Evolutionary conservation across 1,140 invertebrate genomes (phyloP), one percentile per base, ranked within the genome.

Genomic region (Armadillidium nasatum): DNA sequence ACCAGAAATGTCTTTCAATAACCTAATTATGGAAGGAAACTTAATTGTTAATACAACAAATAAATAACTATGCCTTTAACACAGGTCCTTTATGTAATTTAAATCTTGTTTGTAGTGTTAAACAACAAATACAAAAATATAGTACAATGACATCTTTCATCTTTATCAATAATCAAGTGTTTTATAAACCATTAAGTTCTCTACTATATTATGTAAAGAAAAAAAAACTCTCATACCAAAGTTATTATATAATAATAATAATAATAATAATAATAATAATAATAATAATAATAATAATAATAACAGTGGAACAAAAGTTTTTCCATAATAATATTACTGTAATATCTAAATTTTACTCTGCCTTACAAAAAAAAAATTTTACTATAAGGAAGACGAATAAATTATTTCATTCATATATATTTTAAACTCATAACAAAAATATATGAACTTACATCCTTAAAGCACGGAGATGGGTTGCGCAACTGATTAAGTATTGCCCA

Each of bases 401-500:
- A n/a, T n/a, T n/a, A n/a, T n/a, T n/a, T n/a, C n/a, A n/a, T n/a
- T n/a, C n/a, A n/a, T n/a, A n/a, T n/a, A n/a, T 33, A 33, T 33
- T 33, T 33, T 6, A 33, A 33, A 33, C 33, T 33, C 33, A 3
- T 33, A 15, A 43, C 21, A 43, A 43, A 72, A 43, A 43, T 23
- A n/a, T 6, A 19, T 7, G 71, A 19, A 11, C 7, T n/a, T 75
- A 94, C 93, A 86, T 95, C 93, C 86, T 92, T 93, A 83, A 98
- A 97, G 86, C 94, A 96, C n/a, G 92, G 90, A 81, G 93, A 92
- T 3, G 95, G 94, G 86, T 94, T 94, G 78, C 90, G 86, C 78
- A 97, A 89, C 84, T 96, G 94, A 85, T 97, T 95, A 69, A 97
- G 87, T 92, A 98, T 97, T 60, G 94, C 96, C 94, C 95, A 98